phyloP scores from a whole-genome alignment of 2,797 vertebrate species.

The Todus mexicanus region DNA sequence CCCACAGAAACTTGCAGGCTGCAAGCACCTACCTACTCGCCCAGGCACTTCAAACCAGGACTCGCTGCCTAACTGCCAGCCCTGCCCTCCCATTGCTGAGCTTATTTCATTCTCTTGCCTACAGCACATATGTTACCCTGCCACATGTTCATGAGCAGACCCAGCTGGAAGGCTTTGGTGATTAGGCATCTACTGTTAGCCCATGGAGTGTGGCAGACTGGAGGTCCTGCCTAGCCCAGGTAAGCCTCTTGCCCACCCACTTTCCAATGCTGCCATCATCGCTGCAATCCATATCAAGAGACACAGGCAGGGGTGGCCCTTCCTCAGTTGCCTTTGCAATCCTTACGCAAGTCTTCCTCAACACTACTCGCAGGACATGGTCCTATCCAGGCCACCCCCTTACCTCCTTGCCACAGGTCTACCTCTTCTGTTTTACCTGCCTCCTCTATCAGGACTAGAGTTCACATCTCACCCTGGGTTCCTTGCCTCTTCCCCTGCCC shows the following conservation, averaged over 20 bases:
- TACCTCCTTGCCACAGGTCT: not conserved
- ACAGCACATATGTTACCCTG: not conserved
- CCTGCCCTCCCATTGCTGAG: not conserved
- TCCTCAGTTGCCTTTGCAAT: not conserved
- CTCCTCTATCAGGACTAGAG: not conserved
- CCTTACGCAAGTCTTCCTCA: not conserved
- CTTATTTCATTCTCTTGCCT: not conserved
- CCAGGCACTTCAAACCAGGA: not conserved
- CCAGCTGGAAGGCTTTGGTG: not conserved
- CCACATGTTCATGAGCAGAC: not conserved
- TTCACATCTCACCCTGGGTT: rapidly evolving
- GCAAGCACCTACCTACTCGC: not conserved
- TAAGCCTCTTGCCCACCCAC: not conserved
- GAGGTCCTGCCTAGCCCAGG: not conserved
- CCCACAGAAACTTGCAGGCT: not conserved
- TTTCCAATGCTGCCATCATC: not conserved
- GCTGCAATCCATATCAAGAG: not conserved
- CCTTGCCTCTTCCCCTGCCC: not conserved
- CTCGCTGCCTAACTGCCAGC: not conserved
- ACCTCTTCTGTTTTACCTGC: not conserved
- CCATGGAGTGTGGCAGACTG: not conserved
- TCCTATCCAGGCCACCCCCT: not conserved
- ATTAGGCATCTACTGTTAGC: not conserved
- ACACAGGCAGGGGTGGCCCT: not conserved
- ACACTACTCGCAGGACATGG: not conserved